phyloP scores from a whole-genome alignment of 2,888 invertebrate genomes.

The Acrobasis consociella region DNA sequence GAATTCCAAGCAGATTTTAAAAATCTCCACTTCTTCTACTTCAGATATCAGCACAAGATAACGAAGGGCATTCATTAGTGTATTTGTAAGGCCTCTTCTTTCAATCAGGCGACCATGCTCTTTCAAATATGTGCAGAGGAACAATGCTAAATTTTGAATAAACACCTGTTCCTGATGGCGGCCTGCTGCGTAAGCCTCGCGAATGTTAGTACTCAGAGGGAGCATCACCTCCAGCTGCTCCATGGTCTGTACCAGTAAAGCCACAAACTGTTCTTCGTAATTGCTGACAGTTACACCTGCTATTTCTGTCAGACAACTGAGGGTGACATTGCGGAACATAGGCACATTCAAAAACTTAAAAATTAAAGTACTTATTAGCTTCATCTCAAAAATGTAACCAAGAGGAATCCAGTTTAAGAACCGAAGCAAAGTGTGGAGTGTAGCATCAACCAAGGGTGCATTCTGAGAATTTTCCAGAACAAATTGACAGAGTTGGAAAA shows the following conservation, averaged over 20 bases:
- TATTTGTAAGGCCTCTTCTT: slow-evolving; percentile 89
- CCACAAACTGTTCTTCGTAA: slow-evolving; percentile 96
- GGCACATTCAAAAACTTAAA: slow-evolving; percentile 99
- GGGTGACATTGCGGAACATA: slow-evolving; percentile 97
- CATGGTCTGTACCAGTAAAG: slow-evolving; percentile 96
- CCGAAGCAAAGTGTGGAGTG: slow-evolving; percentile 96
- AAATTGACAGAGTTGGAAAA: slow-evolving; percentile 98
- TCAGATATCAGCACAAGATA: slow-evolving; percentile 96
- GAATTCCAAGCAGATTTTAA: slow-evolving; percentile 99
- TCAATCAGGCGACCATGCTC: slow-evolving; percentile 96
- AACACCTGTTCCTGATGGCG: slow-evolving; percentile 99
- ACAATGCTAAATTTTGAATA: slow-evolving; percentile 98
- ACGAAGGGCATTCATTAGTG: slow-evolving; percentile 91
- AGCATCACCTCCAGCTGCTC: slow-evolving; percentile 95
- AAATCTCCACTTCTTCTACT: slow-evolving; percentile 99
- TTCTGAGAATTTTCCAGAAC: slow-evolving; percentile 99
- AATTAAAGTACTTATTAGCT: slow-evolving; percentile 95
- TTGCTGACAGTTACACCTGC: slow-evolving; percentile 94
- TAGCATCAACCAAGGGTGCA: slow-evolving; percentile 97
- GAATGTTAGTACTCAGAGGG: slow-evolving; percentile 95
- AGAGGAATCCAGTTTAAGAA: slow-evolving; percentile 99
- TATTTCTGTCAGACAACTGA: slow-evolving; percentile 99
- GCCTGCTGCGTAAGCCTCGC: slow-evolving; percentile 96
- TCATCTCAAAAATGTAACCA: slow-evolving; percentile 99
- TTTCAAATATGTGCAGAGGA: slow-evolving; percentile 97